Conservation (phyloP, 2,113 vertebrate genomes). For the Tetraodon nigroviridis region DNA sequence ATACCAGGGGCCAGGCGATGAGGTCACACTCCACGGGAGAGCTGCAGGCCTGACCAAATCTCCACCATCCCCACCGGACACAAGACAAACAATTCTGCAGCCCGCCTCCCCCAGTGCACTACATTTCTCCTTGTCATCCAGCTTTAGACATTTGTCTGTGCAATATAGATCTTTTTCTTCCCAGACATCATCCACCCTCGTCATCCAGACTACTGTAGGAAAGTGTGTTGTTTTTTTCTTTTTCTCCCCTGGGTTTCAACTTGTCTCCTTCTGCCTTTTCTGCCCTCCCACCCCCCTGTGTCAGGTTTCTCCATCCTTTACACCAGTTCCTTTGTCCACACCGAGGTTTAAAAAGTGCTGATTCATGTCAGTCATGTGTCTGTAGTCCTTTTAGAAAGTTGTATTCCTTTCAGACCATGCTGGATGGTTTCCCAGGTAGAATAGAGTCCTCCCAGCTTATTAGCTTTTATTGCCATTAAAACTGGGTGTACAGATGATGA, state of each 20-base stretch:
- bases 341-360: slow-evolving; percentile 25
- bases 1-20: slow-evolving; percentile 69
- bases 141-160: slow-evolving; percentile 2
- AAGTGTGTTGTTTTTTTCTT: slow-evolving; percentile 53
- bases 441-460: slow-evolving; percentile 43
- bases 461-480: slow-evolving; percentile 43
- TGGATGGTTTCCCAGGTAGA: slow-evolving; percentile 26
- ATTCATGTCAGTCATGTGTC: slow-evolving; percentile 35
- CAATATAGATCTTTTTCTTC: slow-evolving; percentile 4
- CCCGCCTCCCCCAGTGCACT: slow-evolving; percentile 37
- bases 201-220: slow-evolving; percentile 23
- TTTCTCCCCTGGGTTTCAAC: slow-evolving; percentile 36
- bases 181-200: too few relatives aligned
- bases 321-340: slow-evolving; percentile 18
- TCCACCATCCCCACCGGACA: slow-evolving; percentile 49
- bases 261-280: slow-evolving; percentile 45
- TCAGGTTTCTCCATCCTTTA: slow-evolving; percentile 27
- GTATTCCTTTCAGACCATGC: slow-evolving; percentile 5
- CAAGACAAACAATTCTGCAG: slow-evolving; percentile 15
- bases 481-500: not conserved
- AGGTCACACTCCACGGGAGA: slow-evolving; percentile 73
- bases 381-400: slow-evolving; percentile 24
- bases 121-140: slow-evolving; percentile 22
- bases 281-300: not conserved
- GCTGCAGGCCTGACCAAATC: slow-evolving; percentile 67